Evolutionary conservation across 2,113 vertebrate genomes (phyloP), one percentile per base, ranked within the genome.

Genomic region (Natator depressus): DNA sequence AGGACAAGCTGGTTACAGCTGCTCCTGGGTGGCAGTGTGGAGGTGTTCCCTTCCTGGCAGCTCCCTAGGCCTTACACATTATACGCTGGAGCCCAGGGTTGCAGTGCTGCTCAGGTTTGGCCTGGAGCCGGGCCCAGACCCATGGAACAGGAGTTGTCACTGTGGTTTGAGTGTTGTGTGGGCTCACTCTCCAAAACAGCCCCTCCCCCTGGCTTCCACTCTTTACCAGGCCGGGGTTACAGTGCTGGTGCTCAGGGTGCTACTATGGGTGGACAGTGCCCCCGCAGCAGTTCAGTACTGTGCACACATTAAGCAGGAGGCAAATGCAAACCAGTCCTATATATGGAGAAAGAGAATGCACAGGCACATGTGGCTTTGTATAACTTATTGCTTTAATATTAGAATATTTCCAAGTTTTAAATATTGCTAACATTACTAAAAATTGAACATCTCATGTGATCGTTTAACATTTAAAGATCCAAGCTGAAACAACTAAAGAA

Each of bases 281-380:
- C 57, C 57, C 11, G 31, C 27, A 62, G 57, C 57, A 62, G 57
- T 62, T 62, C 29, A 31, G 57, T 62, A 31, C 3, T 13, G 57
- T 14, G 25, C 27, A 29, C 29, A 62, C 57, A 62, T 31, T 62
- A 62, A 62, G 57, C 57, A 62, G 57, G 12, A 31, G 29, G 57
- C 2, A 54, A 42, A 51, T 9, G 0, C 0, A 87, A 14, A 57
- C 55, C 47, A 90, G 3, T 16, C 84, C 69, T 65, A 31, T 17
- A 49, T 11, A 81, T 16, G 16, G 59, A 87, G 69, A 54, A 87
- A 89, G 92, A 85, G 6, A 54, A 88, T 75, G 59, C 16, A 7
- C 1, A 82, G 53, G 35, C 0, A 5, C 6, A 3, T 42, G n/a
- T 0, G 27, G 38, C 29, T 69, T 2, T 54, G 17, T 3, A 29